Evolutionary conservation across 2,113 vertebrate species (phyloP), one percentile per base, ranked within the genome.

Genomic region (Pogona vitticeps): DNA sequence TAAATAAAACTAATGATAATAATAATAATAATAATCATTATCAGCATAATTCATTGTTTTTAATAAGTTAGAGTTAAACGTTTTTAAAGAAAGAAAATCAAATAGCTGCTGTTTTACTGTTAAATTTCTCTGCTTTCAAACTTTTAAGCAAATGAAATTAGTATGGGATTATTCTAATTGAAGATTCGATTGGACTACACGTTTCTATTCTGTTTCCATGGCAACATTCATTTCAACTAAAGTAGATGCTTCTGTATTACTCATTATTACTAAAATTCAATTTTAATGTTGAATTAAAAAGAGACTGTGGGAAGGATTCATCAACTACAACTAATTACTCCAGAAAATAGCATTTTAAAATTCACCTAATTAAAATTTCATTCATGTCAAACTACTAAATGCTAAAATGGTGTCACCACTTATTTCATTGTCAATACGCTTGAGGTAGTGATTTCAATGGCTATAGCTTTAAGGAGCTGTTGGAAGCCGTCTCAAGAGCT

Each of bases 201-300:
- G 91, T 96, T 95, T 94, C 91, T 90, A 95, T 93, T 90, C 79
- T 75, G 96, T 97, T 97, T 91, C 97, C 95, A 97, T 96, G 94
- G 97, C 93, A 97, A 98, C 97, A 90, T 86, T 81, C 31, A 90
- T 90, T 94, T 95, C 91, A 96, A 96, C 91, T 94, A 96, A 91
- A 94, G 92, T 91, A 94, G 88, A 88, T 90, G 86, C 82, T 94
- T 96, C 93, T 93, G 91, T 95, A 96, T 96, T 95, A 96, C 93
- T 95, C 95, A 95, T 95, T 96, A 96, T 96, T 97, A 96, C 93
- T 93, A 96, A 96, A 96, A 95, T 95, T 95, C 94, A 96, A 96
- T 96, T 96, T 96, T 81, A 91, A 94, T 96, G 92, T 89, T 96
- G 96, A 92, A 93, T 95, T 91, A 94, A 93, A 93, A 94, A 92